Percentiles rank a stretch among this genome's conserved stretches.
phyloP scores from a whole-genome alignment of 2,113 vertebrate genomes.

The Petrocephalus zakoni region DNA sequence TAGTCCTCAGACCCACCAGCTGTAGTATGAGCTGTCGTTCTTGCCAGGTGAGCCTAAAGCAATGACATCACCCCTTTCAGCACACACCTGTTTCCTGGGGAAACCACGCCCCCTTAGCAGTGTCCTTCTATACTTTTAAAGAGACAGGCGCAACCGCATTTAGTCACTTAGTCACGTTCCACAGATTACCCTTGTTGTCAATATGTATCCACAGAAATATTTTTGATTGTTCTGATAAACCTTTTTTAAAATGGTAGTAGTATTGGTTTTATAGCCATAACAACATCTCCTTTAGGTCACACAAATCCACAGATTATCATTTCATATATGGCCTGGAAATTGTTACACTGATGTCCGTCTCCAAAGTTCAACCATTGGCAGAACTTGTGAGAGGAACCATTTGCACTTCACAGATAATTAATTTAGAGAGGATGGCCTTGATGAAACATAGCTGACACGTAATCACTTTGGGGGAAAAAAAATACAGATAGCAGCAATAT shows the following conservation, averaged over 20 bases:
- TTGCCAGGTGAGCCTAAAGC: slow-evolving; percentile 59
- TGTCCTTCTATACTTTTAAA: slow-evolving; percentile 53
- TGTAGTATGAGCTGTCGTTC: slow-evolving; percentile 26
- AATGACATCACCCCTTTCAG: slow-evolving; percentile 63
- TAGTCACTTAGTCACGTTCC: neutral
- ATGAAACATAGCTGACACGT: neutral
- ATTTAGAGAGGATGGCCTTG: neutral
- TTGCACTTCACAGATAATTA: neutral
- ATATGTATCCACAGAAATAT: neutral
- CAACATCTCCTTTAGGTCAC: neutral
- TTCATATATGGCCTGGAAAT: neutral
- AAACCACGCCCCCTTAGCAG: slow-evolving; percentile 42
- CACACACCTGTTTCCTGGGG: slow-evolving; percentile 60
- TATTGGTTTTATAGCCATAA: neutral
- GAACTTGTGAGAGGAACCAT: neutral
- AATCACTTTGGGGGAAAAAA: neutral
- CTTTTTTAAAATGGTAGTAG: neutral
- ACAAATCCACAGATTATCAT: neutral
- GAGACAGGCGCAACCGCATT: slow-evolving; percentile 24
- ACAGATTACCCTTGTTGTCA: neutral
- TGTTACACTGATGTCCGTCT: neutral
- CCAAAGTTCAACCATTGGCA: neutral
- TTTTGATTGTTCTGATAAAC: neutral
- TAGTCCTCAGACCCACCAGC: slow-evolving; percentile 26
- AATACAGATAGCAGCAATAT: neutral